Evolutionary conservation across 2,113 vertebrate genomes (phyloP).

Genomic region (Brachypteracias leptosomus): DNA sequence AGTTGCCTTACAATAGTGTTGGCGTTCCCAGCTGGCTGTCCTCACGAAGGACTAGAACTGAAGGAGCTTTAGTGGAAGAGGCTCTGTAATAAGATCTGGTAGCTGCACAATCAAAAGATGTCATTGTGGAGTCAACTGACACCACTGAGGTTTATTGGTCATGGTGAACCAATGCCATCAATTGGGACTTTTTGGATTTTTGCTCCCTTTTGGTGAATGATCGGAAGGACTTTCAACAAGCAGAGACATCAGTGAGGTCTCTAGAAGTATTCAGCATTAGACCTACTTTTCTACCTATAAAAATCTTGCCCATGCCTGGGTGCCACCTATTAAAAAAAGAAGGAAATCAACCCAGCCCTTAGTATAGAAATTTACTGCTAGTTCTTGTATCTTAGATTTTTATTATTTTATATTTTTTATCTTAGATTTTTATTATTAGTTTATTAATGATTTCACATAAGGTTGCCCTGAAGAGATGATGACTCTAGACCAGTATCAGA

Average conservation of each 20-base stretch:
- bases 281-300: not conserved
- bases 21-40: not conserved
- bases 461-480: not conserved
- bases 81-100: not conserved
- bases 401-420: no score
- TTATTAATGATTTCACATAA: not conserved
- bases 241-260: not conserved
- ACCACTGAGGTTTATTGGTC: not conserved
- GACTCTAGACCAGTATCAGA: not conserved
- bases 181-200: not conserved
- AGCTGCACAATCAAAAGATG: not conserved
- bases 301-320: not conserved
- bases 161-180: not conserved
- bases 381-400: not conserved
- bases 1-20: not conserved
- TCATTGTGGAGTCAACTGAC: not conserved
- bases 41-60: not conserved
- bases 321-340: not conserved
- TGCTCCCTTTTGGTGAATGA: not conserved
- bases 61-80: not conserved
- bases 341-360: not conserved
- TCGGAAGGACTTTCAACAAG: not conserved
- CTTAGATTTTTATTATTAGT: not conserved
- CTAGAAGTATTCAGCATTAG: not conserved
- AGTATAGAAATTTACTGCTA: not conserved